These are phyloP conservation scores for Pogona vitticeps DNA, from an alignment of 2,113 vertebrate genomes.

Conservation along the genomic window DNA sequence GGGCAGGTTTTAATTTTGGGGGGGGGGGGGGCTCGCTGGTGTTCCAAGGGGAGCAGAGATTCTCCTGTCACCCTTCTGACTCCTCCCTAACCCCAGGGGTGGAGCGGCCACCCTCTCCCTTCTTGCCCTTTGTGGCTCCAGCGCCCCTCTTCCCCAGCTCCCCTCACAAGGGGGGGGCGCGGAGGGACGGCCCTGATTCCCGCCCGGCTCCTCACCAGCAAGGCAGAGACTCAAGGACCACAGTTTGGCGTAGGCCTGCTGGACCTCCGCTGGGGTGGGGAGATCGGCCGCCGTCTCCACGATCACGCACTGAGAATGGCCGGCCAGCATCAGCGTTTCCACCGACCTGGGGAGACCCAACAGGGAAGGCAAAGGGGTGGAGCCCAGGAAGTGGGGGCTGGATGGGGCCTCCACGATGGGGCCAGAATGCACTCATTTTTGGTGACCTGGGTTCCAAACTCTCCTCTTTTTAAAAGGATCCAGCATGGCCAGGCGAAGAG, in stretches of 20 bases:
- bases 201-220: conserved; percentile 76
- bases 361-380: neutral
- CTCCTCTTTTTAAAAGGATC: neutral
- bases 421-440: no score
- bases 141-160: neutral
- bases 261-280: conserved; percentile 84
- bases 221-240: conserved; percentile 85
- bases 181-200: no score
- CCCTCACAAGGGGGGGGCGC: no score
- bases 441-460: no score
- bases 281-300: conserved; percentile 84
- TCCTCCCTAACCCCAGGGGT: no score
- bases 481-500: no score
- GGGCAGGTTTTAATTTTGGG: no score
- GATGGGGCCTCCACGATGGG: no score
- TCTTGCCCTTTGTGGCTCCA: no score
- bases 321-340: conserved; percentile 87
- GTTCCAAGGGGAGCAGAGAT: neutral
- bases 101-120: no score
- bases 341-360: conserved; percentile 76
- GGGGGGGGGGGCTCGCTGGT: no score
- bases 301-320: conserved; percentile 86
- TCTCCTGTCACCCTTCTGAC: neutral
- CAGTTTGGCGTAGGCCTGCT: conserved; percentile 85
- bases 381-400: neutral